Base-by-base conservation (phyloP, 1,140 invertebrate species). In the Zaprionus kolodkinae region DNA sequence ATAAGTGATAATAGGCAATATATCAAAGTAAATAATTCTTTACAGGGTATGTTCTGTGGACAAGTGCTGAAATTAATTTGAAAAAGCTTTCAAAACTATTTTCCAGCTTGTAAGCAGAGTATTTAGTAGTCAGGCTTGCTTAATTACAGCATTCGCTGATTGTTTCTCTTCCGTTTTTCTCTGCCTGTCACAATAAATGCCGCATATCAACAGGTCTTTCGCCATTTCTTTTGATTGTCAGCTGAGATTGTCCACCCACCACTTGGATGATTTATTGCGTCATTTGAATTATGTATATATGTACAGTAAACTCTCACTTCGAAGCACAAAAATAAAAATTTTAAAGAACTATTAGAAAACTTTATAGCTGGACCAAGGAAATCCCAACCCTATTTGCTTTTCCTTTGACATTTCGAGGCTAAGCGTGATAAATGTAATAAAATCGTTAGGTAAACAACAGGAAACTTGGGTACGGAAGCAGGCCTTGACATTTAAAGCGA, bases 221-320 rank as follows among this genome's bases (percentile, higher is more conserved):
- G 7, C n/a, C 40, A n/a, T 15, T 43, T 43, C 40, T 43, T 43
- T 43, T 9, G n/a, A 15, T 43, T 43, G 40, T 43, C 40, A 43
- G 40, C 40, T 43, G n/a, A 43, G 40, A 43, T 43, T 43, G 7
- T 15, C 40, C n/a, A 45, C n/a, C n/a, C 40, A 45, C n/a, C 40
- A 15, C n/a, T 43, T n/a, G 40, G 6, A 15, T 15, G n/a, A 43
- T 15, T 43, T 15, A 43, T 15, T 15, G n/a, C 40, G 40, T 7
- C 33, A 7, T 10, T 35, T 10, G 33, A 35, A 35, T 35, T 1
- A 9, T 35, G 10, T 10, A 35, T 6, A 35, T 0, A 9, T 35
- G 6, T 35, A 35, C 33, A 35, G 33, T 35, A 35, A 10, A 10
- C 33, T 9, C 33, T 35, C 33, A 35, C 0, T 35, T 9, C 7